A percentile compares a stretch with the other conserved stretches of the same genome.
Evolutionary conservation across 2,113 vertebrate species (phyloP).

Genomic region (Periophthalmus modestus): DNA sequence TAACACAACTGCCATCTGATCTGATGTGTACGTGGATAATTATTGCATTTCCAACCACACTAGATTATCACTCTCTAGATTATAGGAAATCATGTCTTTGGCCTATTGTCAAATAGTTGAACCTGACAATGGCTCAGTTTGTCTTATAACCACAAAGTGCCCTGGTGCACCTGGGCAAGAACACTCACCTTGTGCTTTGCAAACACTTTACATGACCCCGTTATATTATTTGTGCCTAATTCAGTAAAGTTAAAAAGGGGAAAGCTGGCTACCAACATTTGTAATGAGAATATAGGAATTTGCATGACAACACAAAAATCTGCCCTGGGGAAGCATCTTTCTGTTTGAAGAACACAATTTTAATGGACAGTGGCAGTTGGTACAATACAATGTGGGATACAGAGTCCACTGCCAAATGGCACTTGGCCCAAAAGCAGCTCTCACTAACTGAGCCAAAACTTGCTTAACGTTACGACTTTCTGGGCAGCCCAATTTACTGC

Average conservation of each 20-base stretch:
- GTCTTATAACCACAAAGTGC: too few relatives aligned
- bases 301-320: neutral
- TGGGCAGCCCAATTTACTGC: conserved; percentile 1
- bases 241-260: neutral
- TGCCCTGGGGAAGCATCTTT: neutral
- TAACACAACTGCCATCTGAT: neutral
- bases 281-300: neutral
- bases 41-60: neutral
- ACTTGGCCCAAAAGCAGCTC: neutral
- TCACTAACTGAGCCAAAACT: conserved; percentile 4
- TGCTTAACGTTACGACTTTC: neutral
- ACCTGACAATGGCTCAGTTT: too few relatives aligned
- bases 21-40: neutral
- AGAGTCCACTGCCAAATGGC: neutral
- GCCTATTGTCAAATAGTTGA: too few relatives aligned
- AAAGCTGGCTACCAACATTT: neutral
- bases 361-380: conserved; percentile 6
- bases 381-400: neutral
- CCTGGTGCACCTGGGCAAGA: neutral
- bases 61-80: too few relatives aligned
- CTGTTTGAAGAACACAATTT: conserved; percentile 3
- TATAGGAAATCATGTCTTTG: neutral
- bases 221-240: too few relatives aligned
- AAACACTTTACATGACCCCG: too few relatives aligned
- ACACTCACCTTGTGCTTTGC: neutral